Percentiles rank a stretch among this genome's conserved stretches.
Evolutionary conservation across 2,888 invertebrate genomes (phyloP).

Genomic region (Cataglyphis albicans): DNA sequence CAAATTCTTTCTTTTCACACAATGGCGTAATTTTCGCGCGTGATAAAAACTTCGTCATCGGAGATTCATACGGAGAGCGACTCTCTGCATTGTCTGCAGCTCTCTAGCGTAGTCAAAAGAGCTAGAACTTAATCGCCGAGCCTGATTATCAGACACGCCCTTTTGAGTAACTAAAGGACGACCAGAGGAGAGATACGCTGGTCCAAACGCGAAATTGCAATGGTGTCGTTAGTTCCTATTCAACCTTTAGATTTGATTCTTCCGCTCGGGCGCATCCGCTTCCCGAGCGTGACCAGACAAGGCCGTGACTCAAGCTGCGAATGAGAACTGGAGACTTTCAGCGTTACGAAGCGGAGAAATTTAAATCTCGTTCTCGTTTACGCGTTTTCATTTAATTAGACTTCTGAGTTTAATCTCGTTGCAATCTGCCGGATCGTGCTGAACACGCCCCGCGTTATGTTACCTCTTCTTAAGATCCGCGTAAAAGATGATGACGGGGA

Average conservation of each 20-base stretch:
- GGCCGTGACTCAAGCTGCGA: background rate
- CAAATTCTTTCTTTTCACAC: background rate
- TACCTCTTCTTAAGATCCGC: background rate
- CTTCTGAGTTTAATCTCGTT: constrained; percentile 44
- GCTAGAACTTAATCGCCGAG: constrained; percentile 22
- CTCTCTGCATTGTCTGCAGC: background rate
- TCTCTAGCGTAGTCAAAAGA: background rate
- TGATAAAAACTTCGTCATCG: background rate
- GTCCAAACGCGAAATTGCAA: constrained; percentile 38
- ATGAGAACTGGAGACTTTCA: background rate
- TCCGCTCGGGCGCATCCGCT: constrained; percentile 18
- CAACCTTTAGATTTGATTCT: constrained; percentile 53
- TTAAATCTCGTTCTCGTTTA: constrained; percentile 50
- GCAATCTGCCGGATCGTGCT: constrained; percentile 37
- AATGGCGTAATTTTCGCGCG: background rate
- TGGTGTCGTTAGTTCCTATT: constrained; percentile 67
- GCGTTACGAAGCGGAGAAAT: constrained; percentile 20
- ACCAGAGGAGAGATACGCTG: background rate
- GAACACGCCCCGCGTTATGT: constrained; percentile 21
- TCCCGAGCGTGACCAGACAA: constrained; percentile 25
- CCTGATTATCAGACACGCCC: constrained; percentile 37
- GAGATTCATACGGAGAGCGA: background rate
- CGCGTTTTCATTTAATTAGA: constrained; percentile 49
- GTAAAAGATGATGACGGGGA: constrained; percentile 1
- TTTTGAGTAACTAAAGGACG: constrained; percentile 4